Evolutionary conservation across 1,140 invertebrate species (phyloP), one percentile per base, ranked within the genome.

Genomic region (Diorhabda sublineata): DNA sequence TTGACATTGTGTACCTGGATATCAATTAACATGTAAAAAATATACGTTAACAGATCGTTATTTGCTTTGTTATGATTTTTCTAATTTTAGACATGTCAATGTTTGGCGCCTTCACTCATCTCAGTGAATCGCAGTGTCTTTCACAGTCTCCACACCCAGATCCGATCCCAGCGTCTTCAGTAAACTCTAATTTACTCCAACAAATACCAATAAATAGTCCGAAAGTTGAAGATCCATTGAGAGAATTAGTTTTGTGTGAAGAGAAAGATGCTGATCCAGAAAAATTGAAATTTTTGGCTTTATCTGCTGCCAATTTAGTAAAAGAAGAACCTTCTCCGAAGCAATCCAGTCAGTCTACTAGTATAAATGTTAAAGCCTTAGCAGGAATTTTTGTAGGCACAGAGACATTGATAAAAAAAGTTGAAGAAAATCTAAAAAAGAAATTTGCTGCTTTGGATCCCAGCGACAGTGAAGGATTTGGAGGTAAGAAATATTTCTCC

Each of bases 401-500:
- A 4, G 79, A 79, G 43, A 76, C 71, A 7, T 78, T 80, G 60
- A 76, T 77, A 2, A 78, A 77, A 66, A 84, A 84, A 71, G 77
- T 84, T 45, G 81, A 83, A 68, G 80, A 81, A 67, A 84, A 80
- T 61, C 75, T 83, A 61, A 83, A 81, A 73, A 83, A 83, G 75
- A 79, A 83, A 47, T 84, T 83, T 71, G 79, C 81, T 3, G 79
- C 80, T 7, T 75, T 85, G 42, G 87, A 89, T 69, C 86, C 87
- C 0, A 89, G 88, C 74, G 88, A 90, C 76, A 89, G 87, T 76
- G 88, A 90, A 76, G 83, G 85, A 61, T 84, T 84, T 58, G 83
- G 81, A 75, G 81, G 84, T 83, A 80, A 75, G 45, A 62, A 62
- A 52, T 68, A 8, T 5, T 41, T 61, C 41, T 26, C 26, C 26